phyloP scores from a whole-genome alignment of 2,797 vertebrate species.

The Crax fasciolata region DNA sequence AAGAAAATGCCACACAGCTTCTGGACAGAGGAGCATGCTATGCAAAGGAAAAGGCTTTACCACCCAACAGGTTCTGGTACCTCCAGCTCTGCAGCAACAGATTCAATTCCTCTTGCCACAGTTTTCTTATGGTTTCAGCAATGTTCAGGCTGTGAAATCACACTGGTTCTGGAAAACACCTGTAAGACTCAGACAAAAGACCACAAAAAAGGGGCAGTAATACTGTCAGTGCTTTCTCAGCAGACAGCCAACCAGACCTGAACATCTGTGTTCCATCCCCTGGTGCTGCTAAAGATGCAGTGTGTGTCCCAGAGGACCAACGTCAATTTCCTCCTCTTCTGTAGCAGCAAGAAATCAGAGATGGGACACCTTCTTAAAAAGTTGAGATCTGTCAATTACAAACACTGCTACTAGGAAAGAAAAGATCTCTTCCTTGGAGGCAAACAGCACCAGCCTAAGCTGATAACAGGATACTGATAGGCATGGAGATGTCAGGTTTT shows the following conservation, averaged over 20 bases:
- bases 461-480: background rate
- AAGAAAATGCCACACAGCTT: no score
- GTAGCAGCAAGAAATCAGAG: background rate
- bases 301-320: fast-evolving
- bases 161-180: background rate
- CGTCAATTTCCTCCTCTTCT: background rate
- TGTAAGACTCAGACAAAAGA: background rate
- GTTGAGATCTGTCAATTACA: background rate
- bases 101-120: background rate
- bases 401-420: background rate
- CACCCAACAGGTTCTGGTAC: fast-evolving
- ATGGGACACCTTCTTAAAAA: background rate
- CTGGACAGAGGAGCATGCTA: background rate
- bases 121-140: background rate
- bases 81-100: background rate
- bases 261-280: background rate
- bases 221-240: background rate
- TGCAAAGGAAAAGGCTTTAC: background rate
- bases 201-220: background rate
- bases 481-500: background rate
- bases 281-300: background rate
- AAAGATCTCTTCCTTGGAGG: background rate
- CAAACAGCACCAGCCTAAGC: background rate
- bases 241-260: background rate
- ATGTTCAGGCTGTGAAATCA: background rate